These are phyloP conservation scores for Eumerus sabulonum DNA, from an alignment of 2,888 invertebrate genomes.

Conservation along the genomic window DNA sequence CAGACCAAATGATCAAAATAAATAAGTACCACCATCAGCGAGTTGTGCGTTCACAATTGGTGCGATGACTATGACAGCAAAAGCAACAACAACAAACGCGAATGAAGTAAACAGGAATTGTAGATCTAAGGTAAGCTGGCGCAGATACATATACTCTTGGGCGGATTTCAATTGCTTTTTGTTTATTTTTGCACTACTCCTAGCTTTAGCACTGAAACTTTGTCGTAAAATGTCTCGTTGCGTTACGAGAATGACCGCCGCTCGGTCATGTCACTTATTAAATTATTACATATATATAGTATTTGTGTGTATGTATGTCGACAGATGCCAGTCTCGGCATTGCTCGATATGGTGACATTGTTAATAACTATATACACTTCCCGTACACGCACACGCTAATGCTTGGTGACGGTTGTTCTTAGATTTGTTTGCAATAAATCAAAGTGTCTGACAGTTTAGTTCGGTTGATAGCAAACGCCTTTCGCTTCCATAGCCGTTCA, in stretches of 20 bases:
- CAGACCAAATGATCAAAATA: constrained; percentile 68
- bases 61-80: constrained; percentile 22
- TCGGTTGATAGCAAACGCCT: constrained; percentile 46
- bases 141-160: constrained; percentile 58
- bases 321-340: constrained; percentile 60
- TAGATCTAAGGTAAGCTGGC: constrained; percentile 65
- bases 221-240: constrained; percentile 40
- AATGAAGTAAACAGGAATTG: constrained; percentile 65
- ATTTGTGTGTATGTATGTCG: constrained; percentile 44
- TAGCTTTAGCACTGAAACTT: constrained; percentile 42
- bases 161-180: constrained; percentile 61
- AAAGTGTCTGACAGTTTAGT: constrained; percentile 43
- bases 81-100: constrained; percentile 25
- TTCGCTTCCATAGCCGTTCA: constrained; percentile 56
- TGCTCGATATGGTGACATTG: constrained; percentile 43
- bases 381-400: constrained; percentile 38
- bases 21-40: constrained; percentile 62
- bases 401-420: constrained; percentile 62
- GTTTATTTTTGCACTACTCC: constrained; percentile 37
- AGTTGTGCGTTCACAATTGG: constrained; percentile 49
- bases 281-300: too few relatives aligned
- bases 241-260: constrained; percentile 49
- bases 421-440: constrained; percentile 62
- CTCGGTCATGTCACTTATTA: constrained; percentile 64
- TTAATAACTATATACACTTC: too few relatives aligned